Evolutionary conservation across 1,140 invertebrate species (phyloP).

Genomic region (Ylistrum balloti): DNA sequence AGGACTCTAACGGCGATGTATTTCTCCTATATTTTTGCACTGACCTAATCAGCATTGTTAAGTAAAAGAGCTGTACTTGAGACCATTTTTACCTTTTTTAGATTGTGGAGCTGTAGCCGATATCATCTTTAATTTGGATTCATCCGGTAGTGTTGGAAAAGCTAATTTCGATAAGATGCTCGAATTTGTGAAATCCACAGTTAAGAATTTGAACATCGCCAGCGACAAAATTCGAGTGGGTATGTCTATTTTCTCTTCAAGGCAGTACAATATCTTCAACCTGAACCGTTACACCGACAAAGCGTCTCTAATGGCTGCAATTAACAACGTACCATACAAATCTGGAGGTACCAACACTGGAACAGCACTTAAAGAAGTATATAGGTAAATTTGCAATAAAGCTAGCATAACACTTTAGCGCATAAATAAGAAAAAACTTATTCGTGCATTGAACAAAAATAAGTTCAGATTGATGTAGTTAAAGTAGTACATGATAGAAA

Average conservation of each 20-base stretch:
- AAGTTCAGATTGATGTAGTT: too few relatives aligned
- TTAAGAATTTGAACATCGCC: conserved; percentile 48
- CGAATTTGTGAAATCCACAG: conserved; percentile 41
- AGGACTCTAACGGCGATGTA: background rate
- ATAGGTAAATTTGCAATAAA: conserved; percentile 11
- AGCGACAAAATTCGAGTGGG: conserved; percentile 46
- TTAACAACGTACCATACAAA: conserved; percentile 58
- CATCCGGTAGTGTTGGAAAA: conserved; percentile 49
- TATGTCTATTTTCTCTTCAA: conserved; percentile 49
- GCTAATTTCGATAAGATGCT: conserved; percentile 51
- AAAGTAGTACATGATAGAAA: too few relatives aligned
- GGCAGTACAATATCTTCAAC: conserved; percentile 57
- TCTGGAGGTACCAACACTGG: conserved; percentile 63
- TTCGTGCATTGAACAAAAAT: too few relatives aligned
- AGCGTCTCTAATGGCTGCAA: conserved; percentile 52
- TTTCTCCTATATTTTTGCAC: background rate
- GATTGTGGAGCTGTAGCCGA: conserved; percentile 55
- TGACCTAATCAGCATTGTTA: too few relatives aligned
- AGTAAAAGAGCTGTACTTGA: too few relatives aligned
- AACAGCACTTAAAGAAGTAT: conserved; percentile 57
- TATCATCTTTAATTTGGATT: conserved; percentile 52
- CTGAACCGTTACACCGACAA: conserved; percentile 58
- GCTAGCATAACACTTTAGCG: too few relatives aligned
- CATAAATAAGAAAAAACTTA: too few relatives aligned
- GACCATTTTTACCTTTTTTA: conserved; percentile 29